phyloP scores from a whole-genome alignment of 1,140 invertebrate genomes.

The Drosophila ironensis region DNA sequence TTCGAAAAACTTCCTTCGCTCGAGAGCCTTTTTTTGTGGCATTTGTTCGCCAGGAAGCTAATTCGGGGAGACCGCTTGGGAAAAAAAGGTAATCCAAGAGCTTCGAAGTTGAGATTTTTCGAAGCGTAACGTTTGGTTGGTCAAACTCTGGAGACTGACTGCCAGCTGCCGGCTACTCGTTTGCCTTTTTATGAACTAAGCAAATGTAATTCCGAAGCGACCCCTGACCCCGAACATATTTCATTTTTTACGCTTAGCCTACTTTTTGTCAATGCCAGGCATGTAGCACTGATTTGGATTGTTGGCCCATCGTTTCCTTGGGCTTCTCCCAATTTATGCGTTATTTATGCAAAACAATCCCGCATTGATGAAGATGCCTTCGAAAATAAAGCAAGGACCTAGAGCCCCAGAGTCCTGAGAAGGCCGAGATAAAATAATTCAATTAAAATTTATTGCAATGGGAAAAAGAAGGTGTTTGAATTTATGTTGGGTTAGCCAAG shows the following conservation, averaged over 20 bases:
- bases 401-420: not conserved
- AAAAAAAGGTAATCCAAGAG: conserved; percentile 50
- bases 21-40: conserved; percentile 62
- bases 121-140: conserved; percentile 54
- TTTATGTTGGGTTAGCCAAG: no score
- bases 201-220: conserved; percentile 55
- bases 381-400: conserved; percentile 4
- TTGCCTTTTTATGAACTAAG: conserved; percentile 61
- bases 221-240: conserved; percentile 52
- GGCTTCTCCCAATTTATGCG: conserved; percentile 59
- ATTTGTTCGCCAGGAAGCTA: conserved; percentile 28
- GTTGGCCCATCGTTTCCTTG: conserved; percentile 19
- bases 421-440: conserved; percentile 58
- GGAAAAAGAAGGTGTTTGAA: not conserved
- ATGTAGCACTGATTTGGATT: conserved; percentile 63
- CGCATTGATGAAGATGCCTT: conserved; percentile 46
- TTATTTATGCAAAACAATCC: conserved; percentile 65
- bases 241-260: conserved; percentile 67
- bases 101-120: conserved; percentile 20
- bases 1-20: conserved; percentile 34
- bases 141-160: conserved; percentile 43
- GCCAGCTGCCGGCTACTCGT: not conserved
- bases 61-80: conserved; percentile 13
- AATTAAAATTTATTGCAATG: conserved; percentile 59
- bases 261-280: conserved; percentile 61